Evolutionary conservation across 2,888 invertebrate genomes (phyloP), one percentile per base, ranked within the genome.

Genomic region (Andrena praecox): DNA sequence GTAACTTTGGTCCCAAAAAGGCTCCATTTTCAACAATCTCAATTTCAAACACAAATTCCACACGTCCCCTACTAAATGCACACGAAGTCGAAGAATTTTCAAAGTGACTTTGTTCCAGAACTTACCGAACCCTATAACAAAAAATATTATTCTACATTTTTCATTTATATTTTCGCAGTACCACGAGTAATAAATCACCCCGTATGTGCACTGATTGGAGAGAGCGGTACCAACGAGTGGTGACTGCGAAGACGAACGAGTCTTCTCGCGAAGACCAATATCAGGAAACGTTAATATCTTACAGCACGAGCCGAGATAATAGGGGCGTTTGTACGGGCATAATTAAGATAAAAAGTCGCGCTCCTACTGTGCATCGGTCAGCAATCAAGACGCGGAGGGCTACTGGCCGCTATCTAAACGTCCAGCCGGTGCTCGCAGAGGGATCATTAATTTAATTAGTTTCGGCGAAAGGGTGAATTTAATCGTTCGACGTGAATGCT

Each of bases 391-490:
- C 56, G 29, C 50, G n/a, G 52, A 42, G 56, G 64, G 59, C 60
- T 59, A 50, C 70, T 29, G 80, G 56, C 50, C 12, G 87, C 50
- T 87, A 87, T 86, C 85, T 86, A 66, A 81, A 82, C 78, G 68
- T 56, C 31, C 63, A 31, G 54, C 10, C 62, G 73, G 60, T 68
- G 60, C 64, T 77, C 71, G 69, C 59, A 29, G 80, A 54, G 62
- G 67, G 74, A 71, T 88, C 80, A 69, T 88, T 88, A 88, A 88
- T 85, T 88, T 87, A 88, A 87, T 85, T 88, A 88, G 80, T 87
- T 88, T 87, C 89, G 82, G 73, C 35, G 87, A 89, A 87, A 83
- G 78, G 78, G 81, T 64, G 80, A 66, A 66, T 83, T 85, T 83
- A 88, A 88, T 87, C 83, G 81, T 82, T 82, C 71, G 69, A 78